A percentile compares a stretch with the other conserved stretches of the same genome.
Conservation (phyloP, 2,888 invertebrate species). For the Drosophila leonis region DNA sequence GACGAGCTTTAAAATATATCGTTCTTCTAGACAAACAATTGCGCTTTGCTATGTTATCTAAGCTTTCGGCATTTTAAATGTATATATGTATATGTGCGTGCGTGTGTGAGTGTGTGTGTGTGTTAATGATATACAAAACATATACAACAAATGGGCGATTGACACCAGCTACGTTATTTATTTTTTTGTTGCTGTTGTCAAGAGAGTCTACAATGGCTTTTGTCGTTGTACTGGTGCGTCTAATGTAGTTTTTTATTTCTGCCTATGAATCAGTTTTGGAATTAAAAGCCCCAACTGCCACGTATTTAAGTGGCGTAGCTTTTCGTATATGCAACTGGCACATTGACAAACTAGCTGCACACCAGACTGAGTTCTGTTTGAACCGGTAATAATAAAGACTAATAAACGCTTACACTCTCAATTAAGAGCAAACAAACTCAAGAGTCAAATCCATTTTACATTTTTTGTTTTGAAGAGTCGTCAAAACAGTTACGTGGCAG, state of each 20-base stretch:
- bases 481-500: conserved; percentile 19
- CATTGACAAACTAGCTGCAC: conserved; percentile 1
- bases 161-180: conserved; percentile 9
- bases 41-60: neutral
- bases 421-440: conserved; percentile 11
- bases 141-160: neutral
- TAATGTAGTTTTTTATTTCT: conserved; percentile 24
- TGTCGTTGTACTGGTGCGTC: conserved; percentile 1
- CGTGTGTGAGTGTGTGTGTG: neutral
- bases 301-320: conserved; percentile 15
- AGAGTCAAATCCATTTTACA: neutral
- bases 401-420: neutral
- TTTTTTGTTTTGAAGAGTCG: too few species aligned
- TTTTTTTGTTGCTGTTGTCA: conserved; percentile 10
- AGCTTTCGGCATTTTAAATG: conserved; percentile 1
- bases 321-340: neutral
- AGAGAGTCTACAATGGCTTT: conserved; percentile 31
- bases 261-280: conserved; percentile 45
- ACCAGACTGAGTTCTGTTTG: conserved; percentile 3
- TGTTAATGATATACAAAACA: conserved; percentile 6
- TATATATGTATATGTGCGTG: neutral
- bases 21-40: too few species aligned
- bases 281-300: conserved; percentile 19
- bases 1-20: neutral
- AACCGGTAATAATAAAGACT: conserved; percentile 27